Evolutionary conservation across 2,888 invertebrate genomes (phyloP), one percentile per base, ranked within the genome.

Genomic region (Eupithecia tripunctaria): DNA sequence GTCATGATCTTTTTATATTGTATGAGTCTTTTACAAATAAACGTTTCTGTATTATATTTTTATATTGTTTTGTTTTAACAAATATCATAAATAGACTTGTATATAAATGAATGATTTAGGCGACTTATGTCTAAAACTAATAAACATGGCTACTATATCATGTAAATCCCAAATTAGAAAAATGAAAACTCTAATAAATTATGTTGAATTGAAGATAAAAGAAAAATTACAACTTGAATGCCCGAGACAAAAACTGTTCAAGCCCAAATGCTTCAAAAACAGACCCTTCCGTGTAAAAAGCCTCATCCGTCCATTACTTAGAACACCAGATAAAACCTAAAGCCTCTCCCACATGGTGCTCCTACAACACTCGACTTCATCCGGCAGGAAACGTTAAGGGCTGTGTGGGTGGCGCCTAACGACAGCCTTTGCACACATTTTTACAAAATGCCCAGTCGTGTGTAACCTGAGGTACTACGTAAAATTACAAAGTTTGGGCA

Each of bases 371-470:
- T 29, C 60, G 29, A 18, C 60, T 29, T 8, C 27, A 60, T 29
- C 27, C 60, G 60, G 60, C 27, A 60, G 60, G 60, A 56, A 56
- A 56, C 21, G 56, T 56, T 56, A 25, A 25, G 25, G 56, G 56
- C 14, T 56, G 25, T 56, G 56, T 56, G 56, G 60, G 18, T 3
- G 29, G 18, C 18, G 60, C 60, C 60, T 60, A 60, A 60, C 60
- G 60, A 60, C 60, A 21, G 29, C 6, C 29, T 60, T 1, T 2
- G 60, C 60, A 27, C 27, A 56, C 25, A 14, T 56, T 56, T 56
- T 56, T 56, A 56, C 56, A 56, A n/a, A 56, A 56, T 56, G 25
- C 56, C 56, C 21, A 56, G 14, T 5, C 56, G 25, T 56, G 56
- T 51, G 47, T 51, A 21, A 21, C n/a, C 21, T n/a, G 47, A n/a